A percentile compares a stretch with the other conserved stretches of the same genome.
Evolutionary conservation across 2,888 invertebrate species (phyloP).

Genomic region (Drosophila eohydei): DNA sequence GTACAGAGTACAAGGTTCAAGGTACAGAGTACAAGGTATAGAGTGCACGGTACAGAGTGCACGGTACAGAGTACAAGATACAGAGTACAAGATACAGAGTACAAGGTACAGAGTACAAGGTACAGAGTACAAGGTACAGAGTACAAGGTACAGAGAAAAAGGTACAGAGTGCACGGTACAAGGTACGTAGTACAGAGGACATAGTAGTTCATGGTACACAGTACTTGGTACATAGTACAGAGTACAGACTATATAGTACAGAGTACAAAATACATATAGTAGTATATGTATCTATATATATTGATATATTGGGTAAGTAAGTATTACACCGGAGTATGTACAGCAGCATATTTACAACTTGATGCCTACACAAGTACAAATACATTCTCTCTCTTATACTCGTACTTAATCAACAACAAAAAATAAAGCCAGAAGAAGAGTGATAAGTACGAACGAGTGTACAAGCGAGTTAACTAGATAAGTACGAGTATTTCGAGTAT

Average conservation of each 20-base stretch:
- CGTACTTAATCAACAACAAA: not conserved
- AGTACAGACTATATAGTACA: not conserved
- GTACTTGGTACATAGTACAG: not conserved
- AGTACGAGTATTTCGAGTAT: constrained; percentile 28
- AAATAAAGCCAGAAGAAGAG: not conserved
- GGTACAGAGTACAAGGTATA: constrained; percentile 10
- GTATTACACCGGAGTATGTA: constrained; percentile 31
- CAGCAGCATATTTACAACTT: constrained; percentile 39
- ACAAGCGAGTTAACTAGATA: constrained; percentile 1
- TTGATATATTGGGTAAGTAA: not conserved
- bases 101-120: constrained; percentile 7
- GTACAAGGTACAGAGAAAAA: constrained; percentile 8
- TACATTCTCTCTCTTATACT: constrained; percentile 26
- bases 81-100: constrained; percentile 3
- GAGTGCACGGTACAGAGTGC: constrained; percentile 10
- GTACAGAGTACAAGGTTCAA: constrained; percentile 9
- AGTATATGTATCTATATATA: not conserved
- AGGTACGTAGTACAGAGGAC: constrained; percentile 8
- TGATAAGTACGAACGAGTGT: not conserved
- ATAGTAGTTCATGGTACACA: constrained; percentile 6
- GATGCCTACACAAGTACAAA: constrained; percentile 39
- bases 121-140: constrained; percentile 10
- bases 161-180: constrained; percentile 7
- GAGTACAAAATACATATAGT: constrained; percentile 3
- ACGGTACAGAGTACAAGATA: constrained; percentile 4